Base-by-base conservation (phyloP, 92 coral and sea anemone genomes). In the Umimayanthus kanabou region DNA sequence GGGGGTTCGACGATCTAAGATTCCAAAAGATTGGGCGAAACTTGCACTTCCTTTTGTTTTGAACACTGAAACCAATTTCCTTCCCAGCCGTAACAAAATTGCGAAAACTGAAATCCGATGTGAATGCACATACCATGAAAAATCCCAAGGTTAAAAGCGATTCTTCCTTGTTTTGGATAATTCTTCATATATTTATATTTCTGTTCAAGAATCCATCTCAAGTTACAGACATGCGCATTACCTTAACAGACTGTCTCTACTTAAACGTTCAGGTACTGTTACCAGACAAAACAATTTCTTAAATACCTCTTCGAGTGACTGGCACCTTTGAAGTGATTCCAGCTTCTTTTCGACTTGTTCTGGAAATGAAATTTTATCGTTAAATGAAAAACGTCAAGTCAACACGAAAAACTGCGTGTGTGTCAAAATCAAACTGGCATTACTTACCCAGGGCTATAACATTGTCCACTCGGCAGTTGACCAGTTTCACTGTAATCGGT, bases 241-340 rank as follows among this genome's bases (percentile, higher is more conserved):
- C 58, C 58, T 39, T 4, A 2, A 71, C 40, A 11, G 58, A 53
- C 58, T 53, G 58, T 53, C 20, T 53, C 53, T 11, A 6, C 23
- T 22, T 25, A 71, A 58, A 81, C 15, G 15, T 33, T 25, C 40
- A 18, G 11, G 18, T 53, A 81, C 8, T 23, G 18, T 55, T 37
- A 57, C 4, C 13, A n/a, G 47, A 80, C 26, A 7, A 20, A 15
- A 25, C 16, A 37, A 23, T 70, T 45, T 69, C 1, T 23, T 3
- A 74, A 49, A n/a, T 88, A 97, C 99, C 96, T 97, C 99, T 90
- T 97, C 99, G 3, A 97, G 90, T 29, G 99, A 97, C 84, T 94
- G 99, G 75, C 99, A 97, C 70, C 99, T 89, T 85, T 97, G 98
- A 16, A 97, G 91, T 14, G 99, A 97, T 64, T 97, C 99, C 37